Evolutionary conservation across 2,797 vertebrate species (phyloP).

Genomic region (Steatocranus sp.): DNA sequence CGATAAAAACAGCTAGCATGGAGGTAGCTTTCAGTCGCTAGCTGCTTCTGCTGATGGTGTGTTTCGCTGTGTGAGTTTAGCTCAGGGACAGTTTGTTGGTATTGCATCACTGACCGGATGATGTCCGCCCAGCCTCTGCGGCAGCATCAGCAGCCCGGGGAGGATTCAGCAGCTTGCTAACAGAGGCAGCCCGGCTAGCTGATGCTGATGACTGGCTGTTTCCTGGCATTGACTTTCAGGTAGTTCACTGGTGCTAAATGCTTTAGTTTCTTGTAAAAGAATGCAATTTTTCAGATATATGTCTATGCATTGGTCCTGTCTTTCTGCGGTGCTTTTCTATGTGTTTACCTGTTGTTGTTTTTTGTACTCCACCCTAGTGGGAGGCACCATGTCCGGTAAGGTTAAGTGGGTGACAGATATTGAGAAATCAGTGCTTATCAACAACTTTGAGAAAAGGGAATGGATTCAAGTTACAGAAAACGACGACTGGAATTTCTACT

Average conservation of each 20-base stretch:
- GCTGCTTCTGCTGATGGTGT: neutral
- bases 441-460: conserved; percentile 98
- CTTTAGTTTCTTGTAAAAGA: neutral
- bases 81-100: neutral
- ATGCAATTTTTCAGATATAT: neutral
- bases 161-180: conserved; percentile 55
- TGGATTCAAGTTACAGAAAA: conserved; percentile 91
- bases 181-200: conserved; percentile 43
- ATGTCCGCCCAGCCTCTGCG: conserved; percentile 57
- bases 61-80: neutral
- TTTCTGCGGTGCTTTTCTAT: neutral
- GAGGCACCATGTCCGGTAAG: conserved; percentile 87
- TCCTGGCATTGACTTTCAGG: conserved; percentile 51
- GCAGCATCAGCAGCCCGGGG: conserved; percentile 38
- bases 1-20: conserved; percentile 19
- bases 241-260: conserved; percentile 1
- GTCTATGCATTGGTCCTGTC: neutral
- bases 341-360: conserved; percentile 20
- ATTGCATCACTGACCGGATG: conserved; percentile 38
- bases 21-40: neutral
- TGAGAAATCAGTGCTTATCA: conserved; percentile 96
- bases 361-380: conserved; percentile 44
- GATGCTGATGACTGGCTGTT: conserved; percentile 64
- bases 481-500: conserved; percentile 99
- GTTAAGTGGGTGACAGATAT: conserved; percentile 99